phyloP scores from a whole-genome alignment of 2,888 invertebrate species.

The Taenaris catops region DNA sequence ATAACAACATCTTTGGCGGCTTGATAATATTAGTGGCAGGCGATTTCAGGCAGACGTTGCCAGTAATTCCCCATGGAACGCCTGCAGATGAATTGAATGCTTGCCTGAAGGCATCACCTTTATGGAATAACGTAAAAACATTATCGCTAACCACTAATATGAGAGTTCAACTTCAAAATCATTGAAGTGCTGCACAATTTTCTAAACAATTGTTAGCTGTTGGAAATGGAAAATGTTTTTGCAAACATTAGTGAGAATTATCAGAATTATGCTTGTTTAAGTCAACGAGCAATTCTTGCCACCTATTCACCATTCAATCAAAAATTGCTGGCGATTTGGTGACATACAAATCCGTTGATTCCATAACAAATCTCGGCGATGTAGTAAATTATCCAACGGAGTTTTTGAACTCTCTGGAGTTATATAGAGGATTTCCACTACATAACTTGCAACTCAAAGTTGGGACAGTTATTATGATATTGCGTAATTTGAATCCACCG shows the following conservation, averaged over 20 bases:
- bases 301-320: slow-evolving; percentile 24
- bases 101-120: slow-evolving; percentile 28
- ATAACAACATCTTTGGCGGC: slow-evolving; percentile 24
- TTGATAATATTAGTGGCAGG: slow-evolving; percentile 23
- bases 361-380: slow-evolving; percentile 23
- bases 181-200: slow-evolving; percentile 27
- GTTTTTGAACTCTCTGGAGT: slow-evolving; percentile 22
- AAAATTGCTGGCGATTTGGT: slow-evolving; percentile 19
- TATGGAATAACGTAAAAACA: slow-evolving; percentile 26
- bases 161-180: slow-evolving; percentile 27
- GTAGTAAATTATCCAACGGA: slow-evolving; percentile 18
- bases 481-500: slow-evolving; percentile 27
- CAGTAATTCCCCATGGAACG: slow-evolving; percentile 26
- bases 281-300: slow-evolving; percentile 22
- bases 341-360: slow-evolving; percentile 26
- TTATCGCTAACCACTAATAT: slow-evolving; percentile 22
- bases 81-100: slow-evolving; percentile 28
- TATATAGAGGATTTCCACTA: slow-evolving; percentile 27
- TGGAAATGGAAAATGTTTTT: slow-evolving; percentile 23
- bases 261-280: slow-evolving; percentile 21
- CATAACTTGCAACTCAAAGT: slow-evolving; percentile 28
- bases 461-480: slow-evolving; percentile 29
- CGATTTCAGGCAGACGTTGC: slow-evolving; percentile 23
- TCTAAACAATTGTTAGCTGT: slow-evolving; percentile 25
- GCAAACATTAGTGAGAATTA: slow-evolving; percentile 21